These are phyloP conservation scores for Drosophila yakuba DNA, from an alignment of 1,140 invertebrate species.

Conservation along the genomic window DNA sequence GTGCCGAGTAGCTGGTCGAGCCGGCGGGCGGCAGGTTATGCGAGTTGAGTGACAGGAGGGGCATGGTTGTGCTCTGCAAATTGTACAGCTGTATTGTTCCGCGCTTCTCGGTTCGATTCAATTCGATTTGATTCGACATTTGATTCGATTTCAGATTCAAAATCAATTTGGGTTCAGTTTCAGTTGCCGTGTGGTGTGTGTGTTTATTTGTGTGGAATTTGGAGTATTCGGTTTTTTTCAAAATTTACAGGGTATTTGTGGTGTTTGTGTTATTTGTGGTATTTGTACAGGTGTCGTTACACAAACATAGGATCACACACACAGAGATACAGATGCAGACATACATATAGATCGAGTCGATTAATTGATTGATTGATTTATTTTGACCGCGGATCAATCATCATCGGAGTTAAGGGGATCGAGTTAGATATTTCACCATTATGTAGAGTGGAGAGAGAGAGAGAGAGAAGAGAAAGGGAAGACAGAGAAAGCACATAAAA, in stretches of 20 bases:
- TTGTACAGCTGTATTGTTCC: conserved; percentile 85
- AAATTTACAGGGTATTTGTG: conserved; percentile 59
- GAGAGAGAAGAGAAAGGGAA: conserved; percentile 55
- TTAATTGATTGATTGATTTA: conserved; percentile 18
- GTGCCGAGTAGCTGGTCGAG: conserved; percentile 78
- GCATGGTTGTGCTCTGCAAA: conserved; percentile 88
- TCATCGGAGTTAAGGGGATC: conserved; percentile 23
- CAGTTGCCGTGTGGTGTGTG: conserved; percentile 28
- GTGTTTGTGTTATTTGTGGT: conserved; percentile 43
- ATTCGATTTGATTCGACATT: conserved; percentile 43
- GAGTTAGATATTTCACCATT: conserved; percentile 23
- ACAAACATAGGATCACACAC: conserved; percentile 49
- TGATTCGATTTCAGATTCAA: conserved; percentile 5
- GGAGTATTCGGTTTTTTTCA: conserved; percentile 33
- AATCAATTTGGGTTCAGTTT: conserved; percentile 49
- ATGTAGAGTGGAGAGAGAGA: conserved; percentile 30
- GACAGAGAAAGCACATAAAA: conserved; percentile 69
- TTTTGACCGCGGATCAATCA: conserved; percentile 5
- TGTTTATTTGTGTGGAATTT: conserved; percentile 37
- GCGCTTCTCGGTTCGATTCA: conserved; percentile 57
- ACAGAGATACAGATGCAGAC: conserved; percentile 55
- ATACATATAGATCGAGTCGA: conserved; percentile 58
- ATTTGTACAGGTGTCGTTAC: conserved; percentile 51
- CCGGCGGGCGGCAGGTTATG: conserved; percentile 85
- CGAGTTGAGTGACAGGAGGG: conserved; percentile 86